A percentile compares a stretch with the other conserved stretches of the same genome.
These are phyloP conservation scores for Bufotes viridis DNA, from an alignment of 2,797 vertebrate genomes.

Conservation along the genomic window DNA sequence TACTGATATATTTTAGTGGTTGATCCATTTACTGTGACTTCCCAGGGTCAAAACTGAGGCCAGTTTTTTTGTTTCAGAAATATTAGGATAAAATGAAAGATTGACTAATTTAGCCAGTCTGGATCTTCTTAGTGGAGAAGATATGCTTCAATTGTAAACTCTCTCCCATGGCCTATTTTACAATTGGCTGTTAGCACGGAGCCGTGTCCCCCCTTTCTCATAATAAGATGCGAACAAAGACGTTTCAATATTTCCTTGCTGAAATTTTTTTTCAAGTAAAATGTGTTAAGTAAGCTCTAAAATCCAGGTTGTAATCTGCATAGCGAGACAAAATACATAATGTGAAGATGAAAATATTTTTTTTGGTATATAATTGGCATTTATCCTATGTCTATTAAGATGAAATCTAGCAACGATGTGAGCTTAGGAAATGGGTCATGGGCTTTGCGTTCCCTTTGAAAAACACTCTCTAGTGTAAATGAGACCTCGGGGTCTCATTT, in stretches of 20 bases:
- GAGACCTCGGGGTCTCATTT: conserved; percentile 60
- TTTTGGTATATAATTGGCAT: conserved; percentile 61
- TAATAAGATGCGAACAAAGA: conserved; percentile 65
- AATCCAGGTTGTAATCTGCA: conserved; percentile 60
- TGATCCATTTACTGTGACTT: neutral
- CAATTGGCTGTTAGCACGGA: conserved; percentile 48
- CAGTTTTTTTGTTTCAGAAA: neutral
- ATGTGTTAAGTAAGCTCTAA: conserved; percentile 60
- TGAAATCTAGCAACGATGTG: conserved; percentile 58
- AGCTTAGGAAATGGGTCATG: conserved; percentile 56
- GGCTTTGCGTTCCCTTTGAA: conserved; percentile 53
- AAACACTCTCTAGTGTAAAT: conserved; percentile 59
- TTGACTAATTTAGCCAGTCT: neutral
- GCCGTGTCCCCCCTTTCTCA: conserved; percentile 44
- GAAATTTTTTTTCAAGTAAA: conserved; percentile 43
- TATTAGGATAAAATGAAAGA: neutral
- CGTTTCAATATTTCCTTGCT: conserved; percentile 60
- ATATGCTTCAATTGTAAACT: neutral
- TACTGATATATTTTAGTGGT: neutral
- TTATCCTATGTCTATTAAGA: conserved; percentile 61
- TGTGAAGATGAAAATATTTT: conserved; percentile 59
- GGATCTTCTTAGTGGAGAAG: conserved; percentile 2
- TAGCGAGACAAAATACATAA: conserved; percentile 59
- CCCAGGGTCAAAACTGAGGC: neutral
- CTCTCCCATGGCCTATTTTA: conserved; percentile 55